Percentiles rank a stretch among this genome's conserved stretches.
Evolutionary conservation across 2,113 vertebrate genomes (phyloP).

Genomic region (Chaetodon trifascialis): DNA sequence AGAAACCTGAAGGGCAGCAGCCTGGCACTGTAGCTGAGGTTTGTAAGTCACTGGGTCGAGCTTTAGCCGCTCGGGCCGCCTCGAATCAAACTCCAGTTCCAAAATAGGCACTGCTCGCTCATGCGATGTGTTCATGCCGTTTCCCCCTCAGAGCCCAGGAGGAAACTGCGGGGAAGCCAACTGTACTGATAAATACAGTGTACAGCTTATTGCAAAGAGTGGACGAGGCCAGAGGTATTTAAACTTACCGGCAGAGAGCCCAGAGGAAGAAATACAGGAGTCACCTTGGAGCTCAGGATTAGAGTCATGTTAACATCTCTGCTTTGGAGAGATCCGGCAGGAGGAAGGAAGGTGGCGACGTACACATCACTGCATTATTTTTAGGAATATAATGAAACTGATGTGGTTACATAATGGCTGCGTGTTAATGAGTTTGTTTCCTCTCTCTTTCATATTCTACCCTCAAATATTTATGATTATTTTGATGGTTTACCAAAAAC

Average conservation of each 20-base stretch:
- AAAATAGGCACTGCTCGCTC: conserved; percentile 52
- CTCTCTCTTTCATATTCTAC: too few relatives aligned
- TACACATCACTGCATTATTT: background rate
- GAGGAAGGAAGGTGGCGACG: background rate
- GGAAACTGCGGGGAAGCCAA: conserved; percentile 27
- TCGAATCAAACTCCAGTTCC: conserved; percentile 30
- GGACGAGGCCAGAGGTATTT: conserved; percentile 43
- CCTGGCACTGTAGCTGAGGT: conserved; percentile 2
- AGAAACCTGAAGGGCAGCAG: conserved; percentile 4
- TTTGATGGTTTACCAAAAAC: too few relatives aligned
- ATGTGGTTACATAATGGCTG: background rate
- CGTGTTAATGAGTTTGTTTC: too few relatives aligned
- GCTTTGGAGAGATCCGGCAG: conserved; percentile 4
- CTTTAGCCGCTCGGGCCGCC: conserved; percentile 18
- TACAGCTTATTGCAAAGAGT: conserved; percentile 1
- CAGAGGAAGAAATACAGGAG: conserved; percentile 4
- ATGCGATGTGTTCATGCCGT: conserved; percentile 18
- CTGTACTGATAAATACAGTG: conserved; percentile 53
- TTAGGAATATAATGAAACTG: background rate
- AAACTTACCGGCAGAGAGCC: conserved; percentile 23
- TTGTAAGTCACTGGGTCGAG: conserved; percentile 52
- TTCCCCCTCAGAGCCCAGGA: conserved; percentile 30
- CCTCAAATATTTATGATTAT: too few relatives aligned
- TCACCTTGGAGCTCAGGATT: conserved; percentile 43
- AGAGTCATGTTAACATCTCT: conserved; percentile 24